phyloP scores from a whole-genome alignment of 64 coral and sea anemone genomes.

The Pocillopora damicornis region DNA sequence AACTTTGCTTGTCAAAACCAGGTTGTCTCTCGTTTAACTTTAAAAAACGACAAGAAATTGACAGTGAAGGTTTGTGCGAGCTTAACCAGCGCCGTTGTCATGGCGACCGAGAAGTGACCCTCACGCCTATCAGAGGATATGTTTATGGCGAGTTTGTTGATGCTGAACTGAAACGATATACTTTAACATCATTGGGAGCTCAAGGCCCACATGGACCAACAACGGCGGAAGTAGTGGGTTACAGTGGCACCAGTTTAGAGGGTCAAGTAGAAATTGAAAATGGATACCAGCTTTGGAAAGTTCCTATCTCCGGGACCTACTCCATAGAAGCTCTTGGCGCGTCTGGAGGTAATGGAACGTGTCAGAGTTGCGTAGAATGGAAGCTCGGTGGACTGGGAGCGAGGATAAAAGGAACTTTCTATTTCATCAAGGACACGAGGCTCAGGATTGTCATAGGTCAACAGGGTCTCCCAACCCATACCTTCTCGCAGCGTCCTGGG shows the following conservation, averaged over 20 bases:
- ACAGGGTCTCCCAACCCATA: neutral
- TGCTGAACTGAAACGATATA: neutral
- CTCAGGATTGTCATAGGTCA: conserved; percentile 50
- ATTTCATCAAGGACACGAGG: neutral
- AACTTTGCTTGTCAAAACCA: conserved; percentile 21
- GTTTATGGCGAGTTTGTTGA: conserved; percentile 36
- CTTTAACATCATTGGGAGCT: conserved; percentile 36
- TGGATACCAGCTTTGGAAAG: conserved; percentile 44
- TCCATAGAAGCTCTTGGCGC: conserved; percentile 50
- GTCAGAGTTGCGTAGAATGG: neutral
- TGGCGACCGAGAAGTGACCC: neutral
- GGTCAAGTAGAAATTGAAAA: conserved; percentile 7
- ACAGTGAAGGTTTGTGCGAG: conserved; percentile 27
- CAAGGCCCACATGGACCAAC: conserved; percentile 27
- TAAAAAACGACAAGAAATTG: neutral
- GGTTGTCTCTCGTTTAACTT: conserved; percentile 55
- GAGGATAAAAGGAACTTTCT: conserved; percentile 52
- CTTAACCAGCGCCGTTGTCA: conserved; percentile 10
- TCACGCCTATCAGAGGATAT: conserved; percentile 7
- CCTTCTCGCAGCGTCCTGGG: conserved; percentile 25
- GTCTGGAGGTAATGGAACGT: conserved; percentile 55
- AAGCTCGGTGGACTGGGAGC: conserved; percentile 49
- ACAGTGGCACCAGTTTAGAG: conserved; percentile 12
- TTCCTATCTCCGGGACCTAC: conserved; percentile 47
- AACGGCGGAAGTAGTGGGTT: neutral